Conservation (phyloP, 2,888 invertebrate species). For the Agriopis aurantiaria region DNA sequence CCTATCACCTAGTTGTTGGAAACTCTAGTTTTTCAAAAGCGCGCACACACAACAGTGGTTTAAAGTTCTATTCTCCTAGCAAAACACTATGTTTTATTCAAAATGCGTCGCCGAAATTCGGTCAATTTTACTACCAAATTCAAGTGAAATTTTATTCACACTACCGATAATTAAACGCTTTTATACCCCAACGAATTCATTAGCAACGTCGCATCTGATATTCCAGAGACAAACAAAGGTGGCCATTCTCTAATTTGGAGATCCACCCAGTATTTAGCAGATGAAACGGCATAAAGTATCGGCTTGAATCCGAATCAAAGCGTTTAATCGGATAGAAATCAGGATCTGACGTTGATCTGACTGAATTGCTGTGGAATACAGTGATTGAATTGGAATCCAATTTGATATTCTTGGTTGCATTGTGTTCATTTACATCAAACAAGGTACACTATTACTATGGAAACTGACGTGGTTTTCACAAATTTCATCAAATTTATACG, state of each 20-base stretch:
- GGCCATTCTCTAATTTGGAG: conserved; percentile 30
- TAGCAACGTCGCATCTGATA: conserved; percentile 17
- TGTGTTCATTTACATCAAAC: neutral
- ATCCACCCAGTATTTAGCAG: conserved; percentile 38
- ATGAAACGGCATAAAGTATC: conserved; percentile 55
- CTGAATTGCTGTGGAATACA: conserved; percentile 19
- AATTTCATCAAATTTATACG: too few relatives aligned
- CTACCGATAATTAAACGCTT: conserved; percentile 30
- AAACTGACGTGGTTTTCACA: too few relatives aligned
- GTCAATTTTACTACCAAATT: conserved; percentile 30
- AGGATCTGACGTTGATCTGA: conserved; percentile 47
- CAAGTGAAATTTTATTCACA: conserved; percentile 27
- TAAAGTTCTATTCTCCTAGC: conserved; percentile 10
- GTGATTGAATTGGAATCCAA: conserved; percentile 3
- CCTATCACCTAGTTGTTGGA: neutral
- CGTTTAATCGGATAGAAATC: conserved; percentile 58
- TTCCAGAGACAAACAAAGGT: conserved; percentile 34
- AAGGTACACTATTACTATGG: too few relatives aligned
- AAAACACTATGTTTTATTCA: conserved; percentile 29
- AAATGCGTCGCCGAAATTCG: conserved; percentile 17
- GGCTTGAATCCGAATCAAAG: conserved; percentile 49
- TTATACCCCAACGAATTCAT: conserved; percentile 25
- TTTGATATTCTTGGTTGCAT: neutral
- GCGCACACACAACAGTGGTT: neutral
- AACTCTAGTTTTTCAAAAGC: neutral